These are phyloP conservation scores for Archivesica marissinica DNA, from an alignment of 1,140 invertebrate species.

Conservation along the genomic window DNA sequence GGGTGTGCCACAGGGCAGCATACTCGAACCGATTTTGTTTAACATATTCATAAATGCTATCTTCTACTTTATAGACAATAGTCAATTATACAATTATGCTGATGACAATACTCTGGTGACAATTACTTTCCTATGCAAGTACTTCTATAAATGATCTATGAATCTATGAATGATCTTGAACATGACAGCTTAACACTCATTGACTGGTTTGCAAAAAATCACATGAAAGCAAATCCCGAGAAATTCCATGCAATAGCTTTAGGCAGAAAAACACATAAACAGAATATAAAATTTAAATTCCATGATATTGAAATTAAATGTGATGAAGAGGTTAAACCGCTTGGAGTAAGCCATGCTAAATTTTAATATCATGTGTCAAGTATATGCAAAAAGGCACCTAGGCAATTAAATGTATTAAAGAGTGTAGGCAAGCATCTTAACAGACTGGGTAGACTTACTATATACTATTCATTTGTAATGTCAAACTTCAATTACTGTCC, in stretches of 20 bases:
- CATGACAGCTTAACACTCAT: slow-evolving; percentile 29
- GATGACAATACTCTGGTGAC: slow-evolving; percentile 49
- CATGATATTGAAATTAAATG: slow-evolving; percentile 38
- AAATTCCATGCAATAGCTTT: slow-evolving; percentile 53
- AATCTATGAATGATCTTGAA: slow-evolving; percentile 4
- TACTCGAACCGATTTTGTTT: slow-evolving; percentile 49
- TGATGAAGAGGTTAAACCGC: slow-evolving; percentile 30
- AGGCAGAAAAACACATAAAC: slow-evolving; percentile 7
- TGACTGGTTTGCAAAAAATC: slow-evolving; percentile 48
- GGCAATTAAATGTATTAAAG: slow-evolving; percentile 34
- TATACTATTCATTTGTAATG: slow-evolving; percentile 51
- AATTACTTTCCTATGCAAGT: slow-evolving; percentile 39
- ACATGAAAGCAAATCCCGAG: slow-evolving; percentile 48
- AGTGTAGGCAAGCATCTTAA: slow-evolving; percentile 36
- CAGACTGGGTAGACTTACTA: slow-evolving; percentile 10
- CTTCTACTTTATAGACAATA: slow-evolving; percentile 28
- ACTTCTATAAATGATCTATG: not conserved
- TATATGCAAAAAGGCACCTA: slow-evolving; percentile 41
- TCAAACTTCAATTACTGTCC: slow-evolving; percentile 49
- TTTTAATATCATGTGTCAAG: slow-evolving; percentile 46
- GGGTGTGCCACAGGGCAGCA: slow-evolving; percentile 38
- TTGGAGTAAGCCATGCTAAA: slow-evolving; percentile 45
- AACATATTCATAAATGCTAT: slow-evolving; percentile 43
- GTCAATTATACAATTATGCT: slow-evolving; percentile 37
- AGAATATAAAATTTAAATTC: slow-evolving; percentile 30